phyloP scores from a whole-genome alignment of 2,113 vertebrate species.

The Alces alces region DNA sequence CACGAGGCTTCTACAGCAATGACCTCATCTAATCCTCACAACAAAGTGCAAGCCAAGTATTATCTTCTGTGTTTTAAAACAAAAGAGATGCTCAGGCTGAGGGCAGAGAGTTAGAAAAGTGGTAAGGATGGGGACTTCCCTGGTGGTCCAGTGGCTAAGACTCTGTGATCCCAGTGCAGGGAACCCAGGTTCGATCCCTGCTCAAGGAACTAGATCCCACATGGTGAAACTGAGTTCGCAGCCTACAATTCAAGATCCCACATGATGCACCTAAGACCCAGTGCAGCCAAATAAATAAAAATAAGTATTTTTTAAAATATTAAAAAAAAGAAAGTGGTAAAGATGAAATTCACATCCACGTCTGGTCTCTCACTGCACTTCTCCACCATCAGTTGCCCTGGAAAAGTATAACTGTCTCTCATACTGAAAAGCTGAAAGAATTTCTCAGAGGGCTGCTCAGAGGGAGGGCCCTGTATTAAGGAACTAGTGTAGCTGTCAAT shows the following conservation, averaged over 20 bases:
- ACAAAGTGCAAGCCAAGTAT: not conserved
- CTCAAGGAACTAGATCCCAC: not conserved
- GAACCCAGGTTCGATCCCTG: not conserved
- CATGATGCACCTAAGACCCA: not conserved
- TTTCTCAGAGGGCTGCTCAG: not conserved
- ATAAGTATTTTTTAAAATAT: not conserved
- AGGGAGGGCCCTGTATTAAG: not conserved
- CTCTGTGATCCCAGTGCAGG: not conserved
- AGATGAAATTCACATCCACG: not conserved
- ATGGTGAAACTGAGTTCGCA: not conserved
- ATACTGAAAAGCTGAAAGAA: not conserved
- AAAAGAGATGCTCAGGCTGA: not conserved
- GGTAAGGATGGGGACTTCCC: not conserved
- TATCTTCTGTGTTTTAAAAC: not conserved
- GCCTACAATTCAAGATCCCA: not conserved
- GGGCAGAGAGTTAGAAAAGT: not conserved
- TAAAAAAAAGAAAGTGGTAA: not conserved
- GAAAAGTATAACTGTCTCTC: not conserved
- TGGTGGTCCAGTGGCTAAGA: not conserved
- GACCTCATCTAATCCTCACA: not conserved
- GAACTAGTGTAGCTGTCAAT: not conserved
- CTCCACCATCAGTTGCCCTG: not conserved
- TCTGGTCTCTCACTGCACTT: not conserved
- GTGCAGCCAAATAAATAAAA: not conserved
- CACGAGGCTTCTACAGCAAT: accelerated